Conservation (phyloP, 1,140 invertebrate genomes). For the Aleiodes sp. region DNA sequence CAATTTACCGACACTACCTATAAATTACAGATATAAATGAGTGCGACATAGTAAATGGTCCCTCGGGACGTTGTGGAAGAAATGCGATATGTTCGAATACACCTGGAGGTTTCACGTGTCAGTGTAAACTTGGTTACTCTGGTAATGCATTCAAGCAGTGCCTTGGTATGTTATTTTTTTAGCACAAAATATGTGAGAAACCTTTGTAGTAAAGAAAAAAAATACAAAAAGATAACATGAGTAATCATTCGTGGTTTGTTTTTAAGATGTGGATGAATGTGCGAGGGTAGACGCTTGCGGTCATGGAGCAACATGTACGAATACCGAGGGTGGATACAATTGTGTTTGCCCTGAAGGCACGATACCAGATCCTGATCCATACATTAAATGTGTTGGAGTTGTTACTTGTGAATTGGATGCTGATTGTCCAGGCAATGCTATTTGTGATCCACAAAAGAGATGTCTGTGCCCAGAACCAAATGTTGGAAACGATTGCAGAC, state of each 20-base stretch:
- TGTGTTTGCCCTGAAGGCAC: conserved; percentile 85
- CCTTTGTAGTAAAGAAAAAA: background rate
- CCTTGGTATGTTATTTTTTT: conserved; percentile 62
- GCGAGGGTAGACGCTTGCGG: conserved; percentile 74
- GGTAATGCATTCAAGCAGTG: conserved; percentile 83
- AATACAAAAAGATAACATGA: background rate
- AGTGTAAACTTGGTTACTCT: conserved; percentile 81
- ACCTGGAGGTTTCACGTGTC: conserved; percentile 80
- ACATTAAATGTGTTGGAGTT: conserved; percentile 80
- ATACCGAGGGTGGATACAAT: conserved; percentile 78
- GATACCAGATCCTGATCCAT: conserved; percentile 84
- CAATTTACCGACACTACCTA: background rate
- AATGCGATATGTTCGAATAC: conserved; percentile 88
- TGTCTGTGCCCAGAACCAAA: conserved; percentile 92
- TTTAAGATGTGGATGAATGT: conserved; percentile 85
- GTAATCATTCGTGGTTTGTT: conserved; percentile 20
- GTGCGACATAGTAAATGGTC: conserved; percentile 82
- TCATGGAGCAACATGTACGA: conserved; percentile 80
- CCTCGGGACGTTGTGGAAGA: conserved; percentile 81
- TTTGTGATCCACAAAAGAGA: conserved; percentile 79
- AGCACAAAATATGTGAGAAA: background rate
- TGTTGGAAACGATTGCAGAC: conserved; percentile 89
- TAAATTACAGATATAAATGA: conserved; percentile 85
- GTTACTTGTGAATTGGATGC: conserved; percentile 78
- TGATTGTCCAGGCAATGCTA: conserved; percentile 89